Percentiles rank a stretch among this genome's conserved stretches.
Evolutionary conservation across 1,140 invertebrate genomes (phyloP).

Genomic region (Berghia stephanieae): DNA sequence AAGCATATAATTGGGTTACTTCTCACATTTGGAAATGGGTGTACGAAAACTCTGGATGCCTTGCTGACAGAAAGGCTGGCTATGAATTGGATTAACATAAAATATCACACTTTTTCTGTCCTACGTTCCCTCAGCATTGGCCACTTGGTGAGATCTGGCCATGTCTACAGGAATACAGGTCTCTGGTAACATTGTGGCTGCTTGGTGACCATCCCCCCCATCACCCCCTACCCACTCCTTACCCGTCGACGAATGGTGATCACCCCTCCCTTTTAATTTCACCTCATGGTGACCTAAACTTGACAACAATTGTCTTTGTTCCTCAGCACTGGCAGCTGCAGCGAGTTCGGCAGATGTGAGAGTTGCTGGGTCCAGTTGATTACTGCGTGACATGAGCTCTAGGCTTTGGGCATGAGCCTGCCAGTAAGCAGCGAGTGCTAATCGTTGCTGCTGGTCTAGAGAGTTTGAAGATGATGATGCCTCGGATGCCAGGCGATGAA

Average conservation of each 20-base stretch:
- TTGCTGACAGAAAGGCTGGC: too few species aligned
- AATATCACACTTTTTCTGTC: too few species aligned
- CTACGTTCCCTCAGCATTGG: slow-evolving; percentile 2
- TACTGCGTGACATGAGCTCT: slow-evolving; percentile 24
- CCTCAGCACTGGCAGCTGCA: slow-evolving; percentile 10
- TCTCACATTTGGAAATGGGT: too few species aligned
- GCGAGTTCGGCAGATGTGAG: slow-evolving; percentile 21
- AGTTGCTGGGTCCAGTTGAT: slow-evolving; percentile 1
- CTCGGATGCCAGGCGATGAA: slow-evolving; percentile 13
- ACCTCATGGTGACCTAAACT: not conserved
- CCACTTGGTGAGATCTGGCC: slow-evolving; percentile 10
- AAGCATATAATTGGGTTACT: too few species aligned
- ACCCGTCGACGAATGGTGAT: not conserved
- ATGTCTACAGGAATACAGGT: slow-evolving; percentile 30
- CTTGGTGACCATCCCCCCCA: not conserved
- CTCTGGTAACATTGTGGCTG: slow-evolving; percentile 28
- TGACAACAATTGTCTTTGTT: not conserved
- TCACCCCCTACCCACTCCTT: not conserved
- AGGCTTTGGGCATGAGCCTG: slow-evolving; percentile 11
- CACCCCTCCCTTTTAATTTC: not conserved
- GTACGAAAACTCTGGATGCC: too few species aligned
- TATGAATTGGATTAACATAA: too few species aligned
- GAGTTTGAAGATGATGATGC: not conserved
- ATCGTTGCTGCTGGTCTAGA: slow-evolving; percentile 16
- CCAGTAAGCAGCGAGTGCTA: slow-evolving; percentile 26